These are phyloP conservation scores for Elephantulus edwardii DNA, from an alignment of 2,113 vertebrate genomes.

Conservation along the genomic window DNA sequence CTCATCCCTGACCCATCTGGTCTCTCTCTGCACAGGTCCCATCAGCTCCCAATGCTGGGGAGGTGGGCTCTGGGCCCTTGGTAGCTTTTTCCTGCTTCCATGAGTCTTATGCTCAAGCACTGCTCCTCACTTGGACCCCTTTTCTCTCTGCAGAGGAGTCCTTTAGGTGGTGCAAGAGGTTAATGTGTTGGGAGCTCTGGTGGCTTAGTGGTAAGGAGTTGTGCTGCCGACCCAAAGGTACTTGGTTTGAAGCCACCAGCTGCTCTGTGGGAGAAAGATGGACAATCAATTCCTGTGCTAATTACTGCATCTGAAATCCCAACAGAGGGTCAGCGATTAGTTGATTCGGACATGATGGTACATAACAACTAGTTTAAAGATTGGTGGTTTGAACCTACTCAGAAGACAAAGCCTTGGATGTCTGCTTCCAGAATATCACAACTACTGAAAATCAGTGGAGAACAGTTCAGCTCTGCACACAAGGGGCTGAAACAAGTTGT, in stretches of 20 bases:
- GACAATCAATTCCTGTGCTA: too few species aligned
- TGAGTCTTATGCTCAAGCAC: neutral
- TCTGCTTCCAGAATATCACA: neutral
- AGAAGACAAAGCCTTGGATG: neutral
- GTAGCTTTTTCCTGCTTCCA: neutral
- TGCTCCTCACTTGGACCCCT: neutral
- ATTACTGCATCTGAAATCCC: too few species aligned
- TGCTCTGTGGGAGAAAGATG: too few species aligned
- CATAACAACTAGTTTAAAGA: too few species aligned
- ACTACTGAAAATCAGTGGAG: neutral
- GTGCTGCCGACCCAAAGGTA: too few species aligned
- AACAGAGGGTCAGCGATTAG: too few species aligned
- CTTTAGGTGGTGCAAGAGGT: neutral
- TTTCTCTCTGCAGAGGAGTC: constrained; percentile 74
- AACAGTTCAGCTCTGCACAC: neutral
- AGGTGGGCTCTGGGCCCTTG: neutral
- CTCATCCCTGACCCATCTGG: neutral
- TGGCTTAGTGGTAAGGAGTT: too few species aligned
- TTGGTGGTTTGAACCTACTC: too few species aligned
- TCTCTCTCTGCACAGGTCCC: neutral
- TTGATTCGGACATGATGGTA: too few species aligned
- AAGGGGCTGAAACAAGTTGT: neutral
- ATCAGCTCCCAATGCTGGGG: neutral
- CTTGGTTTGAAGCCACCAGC: too few species aligned
- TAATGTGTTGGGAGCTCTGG: neutral